A percentile compares a stretch with the other conserved stretches of the same genome.
Evolutionary conservation across 2,113 vertebrate species (phyloP).

Genomic region (Mus spicilegus): DNA sequence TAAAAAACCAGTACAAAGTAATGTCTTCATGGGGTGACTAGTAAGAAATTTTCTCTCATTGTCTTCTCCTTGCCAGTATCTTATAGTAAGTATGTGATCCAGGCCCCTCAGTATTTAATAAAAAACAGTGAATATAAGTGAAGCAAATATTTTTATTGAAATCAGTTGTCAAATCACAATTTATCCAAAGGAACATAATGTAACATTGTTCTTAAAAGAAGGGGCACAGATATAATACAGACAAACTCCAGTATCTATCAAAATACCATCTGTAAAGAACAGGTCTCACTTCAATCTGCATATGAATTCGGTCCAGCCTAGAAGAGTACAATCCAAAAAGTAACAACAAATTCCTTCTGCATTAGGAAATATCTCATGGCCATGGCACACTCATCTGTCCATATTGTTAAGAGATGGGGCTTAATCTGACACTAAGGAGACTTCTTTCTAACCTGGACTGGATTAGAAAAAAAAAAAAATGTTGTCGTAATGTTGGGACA

Average conservation of each 20-base stretch:
- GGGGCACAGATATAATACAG: slow-evolving; percentile 70
- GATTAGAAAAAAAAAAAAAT: slow-evolving; percentile 54
- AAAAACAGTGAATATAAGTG: slow-evolving; percentile 74
- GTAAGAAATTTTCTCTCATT: neutral
- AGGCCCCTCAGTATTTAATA: slow-evolving; percentile 66
- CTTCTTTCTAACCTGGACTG: slow-evolving; percentile 32
- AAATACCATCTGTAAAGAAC: slow-evolving; percentile 66
- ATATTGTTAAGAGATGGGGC: neutral
- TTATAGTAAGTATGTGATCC: neutral
- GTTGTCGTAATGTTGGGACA: slow-evolving; percentile 60
- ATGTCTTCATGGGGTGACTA: rapidly evolving
- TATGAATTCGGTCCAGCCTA: slow-evolving; percentile 16
- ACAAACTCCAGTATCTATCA: slow-evolving; percentile 67
- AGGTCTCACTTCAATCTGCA: slow-evolving; percentile 31
- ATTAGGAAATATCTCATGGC: slow-evolving; percentile 22
- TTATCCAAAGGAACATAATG: slow-evolving; percentile 81
- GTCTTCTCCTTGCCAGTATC: neutral
- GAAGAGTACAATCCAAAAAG: slow-evolving; percentile 52
- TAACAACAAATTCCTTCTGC: slow-evolving; percentile 11
- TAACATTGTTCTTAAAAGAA: slow-evolving; percentile 75
- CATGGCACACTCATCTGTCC: slow-evolving; percentile 8
- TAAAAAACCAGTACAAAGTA: neutral
- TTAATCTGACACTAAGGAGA: slow-evolving; percentile 1
- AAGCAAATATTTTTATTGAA: slow-evolving; percentile 85
- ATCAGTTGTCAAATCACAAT: slow-evolving; percentile 80